Evolutionary conservation across 2,113 vertebrate species (phyloP).

Genomic region (Zosterops japonicus): DNA sequence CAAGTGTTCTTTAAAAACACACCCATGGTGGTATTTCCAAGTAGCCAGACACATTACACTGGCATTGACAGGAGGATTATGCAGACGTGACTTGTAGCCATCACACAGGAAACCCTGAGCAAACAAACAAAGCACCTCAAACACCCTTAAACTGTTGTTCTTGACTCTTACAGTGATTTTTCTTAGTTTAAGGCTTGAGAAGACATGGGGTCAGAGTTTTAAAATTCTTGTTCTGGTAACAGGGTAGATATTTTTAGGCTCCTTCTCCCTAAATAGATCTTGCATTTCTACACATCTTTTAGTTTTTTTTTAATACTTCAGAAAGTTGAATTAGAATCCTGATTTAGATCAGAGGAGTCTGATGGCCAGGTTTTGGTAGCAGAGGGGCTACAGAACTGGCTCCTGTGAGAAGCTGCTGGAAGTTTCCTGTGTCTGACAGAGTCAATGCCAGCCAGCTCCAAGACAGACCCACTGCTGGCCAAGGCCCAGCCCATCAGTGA

Average conservation of each 20-base stretch:
- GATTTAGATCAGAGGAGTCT: background rate
- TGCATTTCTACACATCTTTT: background rate
- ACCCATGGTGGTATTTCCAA: background rate
- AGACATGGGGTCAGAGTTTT: background rate
- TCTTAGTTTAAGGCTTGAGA: background rate
- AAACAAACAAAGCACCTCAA: background rate
- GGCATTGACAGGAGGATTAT: accelerated
- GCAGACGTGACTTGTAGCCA: background rate
- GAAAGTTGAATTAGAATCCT: background rate
- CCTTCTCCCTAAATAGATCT: background rate
- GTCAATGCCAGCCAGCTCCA: background rate
- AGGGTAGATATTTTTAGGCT: background rate
- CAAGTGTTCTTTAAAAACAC: background rate
- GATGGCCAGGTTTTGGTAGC: background rate
- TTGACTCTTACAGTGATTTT: background rate
- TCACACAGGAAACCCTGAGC: background rate
- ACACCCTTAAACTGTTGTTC: background rate
- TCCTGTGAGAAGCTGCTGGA: background rate
- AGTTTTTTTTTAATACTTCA: background rate
- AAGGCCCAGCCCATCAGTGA: background rate
- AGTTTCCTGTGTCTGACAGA: background rate
- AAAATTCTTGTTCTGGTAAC: background rate
- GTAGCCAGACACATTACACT: background rate
- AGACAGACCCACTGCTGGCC: background rate
- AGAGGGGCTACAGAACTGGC: background rate